Evolutionary conservation across 1,140 invertebrate genomes (phyloP).

Genomic region (Drosophila santomea): DNA sequence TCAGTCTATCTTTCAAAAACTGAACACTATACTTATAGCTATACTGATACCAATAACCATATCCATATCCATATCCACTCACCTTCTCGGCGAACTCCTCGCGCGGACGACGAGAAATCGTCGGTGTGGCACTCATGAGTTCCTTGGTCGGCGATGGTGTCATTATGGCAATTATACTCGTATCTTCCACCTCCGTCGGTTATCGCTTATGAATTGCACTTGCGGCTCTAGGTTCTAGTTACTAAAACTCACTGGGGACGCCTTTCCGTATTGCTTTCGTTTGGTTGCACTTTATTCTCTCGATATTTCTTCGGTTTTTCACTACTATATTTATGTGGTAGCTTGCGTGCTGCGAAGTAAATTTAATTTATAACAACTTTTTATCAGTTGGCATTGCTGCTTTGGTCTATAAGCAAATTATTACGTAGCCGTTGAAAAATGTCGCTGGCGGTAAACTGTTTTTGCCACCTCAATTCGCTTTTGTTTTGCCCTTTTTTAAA

Average conservation of each 20-base stretch:
- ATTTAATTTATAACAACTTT: slow-evolving; percentile 35
- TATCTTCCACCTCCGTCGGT: slow-evolving; percentile 9
- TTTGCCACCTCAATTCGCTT: slow-evolving; percentile 30
- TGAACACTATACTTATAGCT: too few species aligned
- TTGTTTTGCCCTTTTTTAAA: slow-evolving; percentile 39
- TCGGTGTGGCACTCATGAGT: slow-evolving; percentile 68
- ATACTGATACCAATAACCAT: too few species aligned
- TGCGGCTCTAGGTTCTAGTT: slow-evolving; percentile 28
- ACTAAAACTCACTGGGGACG: slow-evolving; percentile 27
- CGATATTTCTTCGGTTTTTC: neutral
- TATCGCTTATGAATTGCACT: slow-evolving; percentile 32
- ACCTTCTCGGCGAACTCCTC: slow-evolving; percentile 83
- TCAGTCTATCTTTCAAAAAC: too few species aligned
- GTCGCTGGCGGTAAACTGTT: slow-evolving; percentile 46
- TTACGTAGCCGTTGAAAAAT: slow-evolving; percentile 69
- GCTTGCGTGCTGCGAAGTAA: slow-evolving; percentile 49
- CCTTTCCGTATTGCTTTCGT: slow-evolving; percentile 62
- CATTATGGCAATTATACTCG: slow-evolving; percentile 47
- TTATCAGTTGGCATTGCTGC: slow-evolving; percentile 52
- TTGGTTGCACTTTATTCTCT: slow-evolving; percentile 59
- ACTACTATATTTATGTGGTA: slow-evolving; percentile 6
- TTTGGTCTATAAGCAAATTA: slow-evolving; percentile 60
- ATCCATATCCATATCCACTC: slow-evolving; percentile 18
- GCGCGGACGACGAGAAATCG: slow-evolving; percentile 77
- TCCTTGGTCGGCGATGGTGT: slow-evolving; percentile 82